Base-by-base conservation (phyloP, 2,888 invertebrate genomes). In the Megastigmus dorsalis region DNA sequence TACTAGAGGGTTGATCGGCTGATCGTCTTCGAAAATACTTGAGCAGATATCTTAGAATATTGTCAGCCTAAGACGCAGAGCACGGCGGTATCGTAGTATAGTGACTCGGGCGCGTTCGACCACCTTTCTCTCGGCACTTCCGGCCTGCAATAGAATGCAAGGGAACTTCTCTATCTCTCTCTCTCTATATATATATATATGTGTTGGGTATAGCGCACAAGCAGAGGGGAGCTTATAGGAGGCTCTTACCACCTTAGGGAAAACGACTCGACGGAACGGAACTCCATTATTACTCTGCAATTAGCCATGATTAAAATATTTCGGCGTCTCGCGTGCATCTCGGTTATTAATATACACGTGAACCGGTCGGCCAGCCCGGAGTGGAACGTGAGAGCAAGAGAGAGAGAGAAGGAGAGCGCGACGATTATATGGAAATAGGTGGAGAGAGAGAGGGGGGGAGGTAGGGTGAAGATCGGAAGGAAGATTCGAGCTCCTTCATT, bases 281-380 rank as follows among this genome's bases (percentile, higher is more conserved):
- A 86, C 85, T 86, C 85, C 84, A 85, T 88, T 87, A 87, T 88
- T 87, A 86, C 86, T 86, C 85, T 81, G 80, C 85, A 85, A 88
- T 88, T 87, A 87, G 87, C 87, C 81, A 85, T 86, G 85, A 88
- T 88, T 88, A 87, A 88, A 88, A 88, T 87, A 87, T 88, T 88
- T 87, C 81, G 86, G 86, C 82, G 83, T 85, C 85, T 69, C 63
- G 86, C 85, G 85, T 88, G 87, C 85, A 86, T 84, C 82, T 82
- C 78, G 82, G 85, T 82, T 87, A 87, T 87, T 86, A 87, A 86
- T 87, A 85, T 83, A 84, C 82, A 83, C 83, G 80, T 83, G 81
- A 78, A 74, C 79, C 74, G 75, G 71, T 75, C 69, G 63, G 68
- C 52, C 68, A 52, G 63, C 38, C n/a, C n/a, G 68, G 20, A 6